phyloP scores from a whole-genome alignment of 2,113 vertebrate genomes.

The Emydura subglobosa region DNA sequence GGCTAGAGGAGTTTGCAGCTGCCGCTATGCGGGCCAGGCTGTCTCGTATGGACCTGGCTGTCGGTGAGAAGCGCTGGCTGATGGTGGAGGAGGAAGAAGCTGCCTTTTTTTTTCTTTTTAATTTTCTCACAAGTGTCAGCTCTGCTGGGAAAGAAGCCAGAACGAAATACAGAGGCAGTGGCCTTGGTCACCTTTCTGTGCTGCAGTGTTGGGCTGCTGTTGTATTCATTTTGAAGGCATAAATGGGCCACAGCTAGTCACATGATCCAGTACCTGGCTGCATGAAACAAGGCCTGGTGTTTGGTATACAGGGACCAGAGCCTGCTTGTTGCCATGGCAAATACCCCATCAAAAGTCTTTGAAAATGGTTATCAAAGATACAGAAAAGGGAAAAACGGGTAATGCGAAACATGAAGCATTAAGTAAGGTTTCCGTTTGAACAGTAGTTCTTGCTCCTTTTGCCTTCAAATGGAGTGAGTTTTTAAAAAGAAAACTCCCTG shows the following conservation, averaged over 20 bases:
- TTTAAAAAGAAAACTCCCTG: background rate
- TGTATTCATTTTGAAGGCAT: too few relatives aligned
- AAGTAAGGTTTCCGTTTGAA: background rate
- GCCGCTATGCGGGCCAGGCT: background rate
- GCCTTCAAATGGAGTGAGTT: background rate
- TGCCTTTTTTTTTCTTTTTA: background rate
- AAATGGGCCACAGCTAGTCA: too few relatives aligned
- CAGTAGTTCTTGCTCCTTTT: background rate
- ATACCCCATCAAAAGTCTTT: background rate
- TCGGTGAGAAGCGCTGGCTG: too few relatives aligned
- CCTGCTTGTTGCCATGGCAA: background rate
- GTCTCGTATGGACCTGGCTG: background rate
- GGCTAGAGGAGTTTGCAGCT: background rate
- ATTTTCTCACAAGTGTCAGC: background rate
- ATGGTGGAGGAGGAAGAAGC: background rate
- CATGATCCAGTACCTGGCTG: too few relatives aligned
- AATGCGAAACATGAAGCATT: background rate
- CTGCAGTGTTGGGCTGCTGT: too few relatives aligned
- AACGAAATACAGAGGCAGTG: background rate
- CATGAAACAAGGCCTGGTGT: background rate
- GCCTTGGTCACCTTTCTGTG: too few relatives aligned
- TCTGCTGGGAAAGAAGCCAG: background rate
- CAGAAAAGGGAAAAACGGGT: background rate
- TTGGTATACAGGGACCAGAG: background rate
- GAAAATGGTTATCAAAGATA: background rate